phyloP scores from a whole-genome alignment of 2,113 vertebrate genomes.

The Trinectes maculatus region DNA sequence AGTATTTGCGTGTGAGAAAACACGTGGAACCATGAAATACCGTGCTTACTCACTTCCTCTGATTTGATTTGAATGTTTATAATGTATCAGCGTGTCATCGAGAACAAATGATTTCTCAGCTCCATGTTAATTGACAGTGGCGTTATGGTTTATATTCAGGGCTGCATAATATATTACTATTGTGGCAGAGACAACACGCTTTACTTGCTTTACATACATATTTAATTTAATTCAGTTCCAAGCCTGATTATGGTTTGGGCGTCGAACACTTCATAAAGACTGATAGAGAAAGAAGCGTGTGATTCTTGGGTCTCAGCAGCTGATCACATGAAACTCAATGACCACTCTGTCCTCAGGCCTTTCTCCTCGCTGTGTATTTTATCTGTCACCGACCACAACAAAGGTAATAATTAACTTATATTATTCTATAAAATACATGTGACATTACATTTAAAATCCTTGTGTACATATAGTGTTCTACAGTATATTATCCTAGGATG shows the following conservation, averaged over 20 bases:
- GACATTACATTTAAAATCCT: neutral
- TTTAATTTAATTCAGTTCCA: neutral
- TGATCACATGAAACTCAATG: neutral
- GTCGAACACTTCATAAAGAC: neutral
- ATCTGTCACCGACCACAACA: slow-evolving; percentile 34
- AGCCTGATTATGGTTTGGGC: neutral
- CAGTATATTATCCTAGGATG: neutral
- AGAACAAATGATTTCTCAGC: no score
- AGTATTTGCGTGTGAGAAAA: neutral
- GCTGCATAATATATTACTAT: no score
- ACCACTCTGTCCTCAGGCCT: slow-evolving; percentile 66
- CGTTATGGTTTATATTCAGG: no score
- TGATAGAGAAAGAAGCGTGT: neutral
- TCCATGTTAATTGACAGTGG: no score
- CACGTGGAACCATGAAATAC: no score
- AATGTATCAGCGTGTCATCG: no score
- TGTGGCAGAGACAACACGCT: no score
- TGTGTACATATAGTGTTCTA: neutral
- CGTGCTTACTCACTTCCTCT: no score
- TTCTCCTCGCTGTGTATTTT: slow-evolving; percentile 65
- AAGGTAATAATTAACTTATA: slow-evolving; percentile 57
- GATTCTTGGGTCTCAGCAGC: slow-evolving; percentile 16
- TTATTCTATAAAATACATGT: no score
- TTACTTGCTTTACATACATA: neutral
- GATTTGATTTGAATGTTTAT: no score